These are phyloP conservation scores for Agrochola circellaris DNA, from an alignment of 2,888 invertebrate species.

Conservation along the genomic window DNA sequence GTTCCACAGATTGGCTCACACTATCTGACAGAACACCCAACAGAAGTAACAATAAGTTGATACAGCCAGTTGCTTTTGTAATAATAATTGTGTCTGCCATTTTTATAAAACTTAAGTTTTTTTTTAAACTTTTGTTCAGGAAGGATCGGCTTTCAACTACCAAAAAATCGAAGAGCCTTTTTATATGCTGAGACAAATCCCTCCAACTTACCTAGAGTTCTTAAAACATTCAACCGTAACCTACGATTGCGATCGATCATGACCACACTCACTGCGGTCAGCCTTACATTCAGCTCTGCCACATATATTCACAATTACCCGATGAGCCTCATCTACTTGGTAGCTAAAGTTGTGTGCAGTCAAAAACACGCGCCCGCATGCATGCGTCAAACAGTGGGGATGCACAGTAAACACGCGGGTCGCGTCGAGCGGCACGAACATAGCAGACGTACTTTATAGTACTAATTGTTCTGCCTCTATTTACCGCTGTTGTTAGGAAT, in stretches of 20 bases:
- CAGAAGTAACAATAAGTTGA: not conserved
- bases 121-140: not conserved
- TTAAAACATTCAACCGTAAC: not conserved
- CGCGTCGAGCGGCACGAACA: conserved; percentile 24
- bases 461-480: conserved; percentile 10
- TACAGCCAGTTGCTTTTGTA: not conserved
- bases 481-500: conserved; percentile 15
- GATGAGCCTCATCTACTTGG: conserved; percentile 15
- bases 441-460: not conserved
- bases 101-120: not conserved
- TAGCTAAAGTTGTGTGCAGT: conserved; percentile 25
- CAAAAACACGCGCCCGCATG: conserved; percentile 57
- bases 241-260: not conserved
- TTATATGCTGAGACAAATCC: not conserved
- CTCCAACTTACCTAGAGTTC: not conserved
- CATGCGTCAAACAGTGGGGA: conserved; percentile 7
- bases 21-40: not conserved
- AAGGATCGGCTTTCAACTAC: not conserved
- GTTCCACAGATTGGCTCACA: conserved; percentile 1
- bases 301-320: conserved; percentile 1
- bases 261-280: not conserved
- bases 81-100: not conserved
- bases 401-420: conserved; percentile 25
- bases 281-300: not conserved
- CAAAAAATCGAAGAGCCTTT: not conserved